Conservation (phyloP, 2,888 invertebrate genomes). For the Helleia helle region DNA sequence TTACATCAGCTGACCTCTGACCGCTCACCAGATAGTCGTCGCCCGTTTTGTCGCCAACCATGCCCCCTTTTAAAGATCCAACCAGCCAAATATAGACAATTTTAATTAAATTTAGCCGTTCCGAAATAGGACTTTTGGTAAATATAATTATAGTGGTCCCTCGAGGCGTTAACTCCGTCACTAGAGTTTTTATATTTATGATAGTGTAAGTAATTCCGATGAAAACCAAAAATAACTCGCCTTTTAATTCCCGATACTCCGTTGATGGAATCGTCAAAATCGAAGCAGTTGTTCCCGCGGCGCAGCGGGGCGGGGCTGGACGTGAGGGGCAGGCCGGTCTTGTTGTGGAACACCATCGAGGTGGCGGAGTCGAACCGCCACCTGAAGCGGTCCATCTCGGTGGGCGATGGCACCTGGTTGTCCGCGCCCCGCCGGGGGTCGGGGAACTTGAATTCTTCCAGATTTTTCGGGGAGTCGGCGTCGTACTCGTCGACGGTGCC, state of each 20-base stretch:
- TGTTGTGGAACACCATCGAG: slow-evolving; percentile 87
- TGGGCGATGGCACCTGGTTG: slow-evolving; percentile 77
- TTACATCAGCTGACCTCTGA: neutral
- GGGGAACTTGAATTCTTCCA: slow-evolving; percentile 38
- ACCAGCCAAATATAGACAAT: no score
- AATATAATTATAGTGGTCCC: no score
- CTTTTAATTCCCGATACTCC: slow-evolving; percentile 87
- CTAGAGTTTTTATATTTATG: neutral
- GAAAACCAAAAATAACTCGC: slow-evolving; percentile 48
- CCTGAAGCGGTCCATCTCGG: slow-evolving; percentile 82
- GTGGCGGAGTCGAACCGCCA: slow-evolving; percentile 85
- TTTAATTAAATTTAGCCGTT: no score
- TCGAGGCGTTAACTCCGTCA: no score
- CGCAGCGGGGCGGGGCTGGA: slow-evolving; percentile 90
- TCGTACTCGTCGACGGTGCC: slow-evolving; percentile 50
- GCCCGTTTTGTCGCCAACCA: no score
- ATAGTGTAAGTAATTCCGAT: neutral
- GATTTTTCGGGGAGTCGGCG: slow-evolving; percentile 38
- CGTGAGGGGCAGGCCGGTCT: slow-evolving; percentile 86
- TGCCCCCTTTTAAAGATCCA: no score
- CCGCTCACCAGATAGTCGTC: neutral
- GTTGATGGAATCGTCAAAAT: slow-evolving; percentile 86
- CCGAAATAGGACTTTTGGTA: no score
- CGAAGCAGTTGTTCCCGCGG: slow-evolving; percentile 84
- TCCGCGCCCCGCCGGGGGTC: slow-evolving; percentile 31